Percentiles rank a stretch among this genome's conserved stretches.
Conservation (phyloP, 2,113 vertebrate genomes). For the Prunella fulvescens region DNA sequence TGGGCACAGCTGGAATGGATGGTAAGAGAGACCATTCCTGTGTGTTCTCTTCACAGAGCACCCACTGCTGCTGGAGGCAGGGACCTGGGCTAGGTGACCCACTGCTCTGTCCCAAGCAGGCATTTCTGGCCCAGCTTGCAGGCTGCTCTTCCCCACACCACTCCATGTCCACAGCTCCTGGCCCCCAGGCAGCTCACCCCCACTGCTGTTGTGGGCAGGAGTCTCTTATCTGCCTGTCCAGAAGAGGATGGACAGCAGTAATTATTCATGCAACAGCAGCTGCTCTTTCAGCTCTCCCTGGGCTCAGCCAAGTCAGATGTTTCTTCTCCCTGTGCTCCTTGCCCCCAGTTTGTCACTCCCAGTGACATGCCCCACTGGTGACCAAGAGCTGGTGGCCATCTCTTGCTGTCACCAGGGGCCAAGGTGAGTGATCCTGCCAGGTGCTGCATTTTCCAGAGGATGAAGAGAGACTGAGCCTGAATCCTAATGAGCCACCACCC, state of each 20-base stretch:
- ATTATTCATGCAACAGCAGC: rapidly evolving
- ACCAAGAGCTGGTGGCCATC: not conserved
- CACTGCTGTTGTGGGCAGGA: not conserved
- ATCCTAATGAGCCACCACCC: not conserved
- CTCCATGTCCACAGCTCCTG: not conserved
- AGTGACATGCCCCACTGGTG: not conserved
- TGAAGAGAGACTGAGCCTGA: not conserved
- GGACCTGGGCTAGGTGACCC: not conserved
- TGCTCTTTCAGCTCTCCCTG: not conserved
- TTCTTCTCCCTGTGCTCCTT: not conserved
- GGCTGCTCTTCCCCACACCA: not conserved
- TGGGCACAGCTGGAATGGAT: not conserved
- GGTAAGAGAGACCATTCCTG: not conserved
- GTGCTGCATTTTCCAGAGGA: not conserved
- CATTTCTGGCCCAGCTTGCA: not conserved
- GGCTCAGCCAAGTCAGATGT: not conserved
- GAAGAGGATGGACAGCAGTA: not conserved
- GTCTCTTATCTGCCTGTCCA: rapidly evolving
- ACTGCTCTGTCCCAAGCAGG: not conserved
- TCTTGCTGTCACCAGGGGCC: not conserved
- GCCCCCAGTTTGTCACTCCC: not conserved
- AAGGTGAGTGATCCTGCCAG: not conserved
- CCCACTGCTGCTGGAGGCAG: not conserved
- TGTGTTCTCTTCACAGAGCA: not conserved
- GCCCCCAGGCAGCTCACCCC: not conserved